phyloP scores from a whole-genome alignment of 2,888 invertebrate genomes.

The Tachina fera region DNA sequence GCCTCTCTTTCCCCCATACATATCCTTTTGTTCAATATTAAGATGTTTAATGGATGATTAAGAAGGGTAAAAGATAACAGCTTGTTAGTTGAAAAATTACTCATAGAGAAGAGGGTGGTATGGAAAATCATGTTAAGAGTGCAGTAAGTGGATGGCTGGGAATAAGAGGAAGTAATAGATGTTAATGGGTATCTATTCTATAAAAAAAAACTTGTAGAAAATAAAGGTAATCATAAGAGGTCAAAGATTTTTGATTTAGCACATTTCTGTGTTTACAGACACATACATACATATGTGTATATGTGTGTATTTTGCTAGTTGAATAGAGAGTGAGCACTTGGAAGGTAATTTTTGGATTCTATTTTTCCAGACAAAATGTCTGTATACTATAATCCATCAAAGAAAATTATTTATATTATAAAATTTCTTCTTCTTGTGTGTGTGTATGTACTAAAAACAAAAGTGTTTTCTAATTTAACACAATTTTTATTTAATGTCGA shows the following conservation, averaged over 20 bases:
- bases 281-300: background rate
- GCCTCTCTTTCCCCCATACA: background rate
- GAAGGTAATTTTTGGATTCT: background rate
- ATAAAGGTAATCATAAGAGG: conserved; percentile 64
- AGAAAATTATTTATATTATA: background rate
- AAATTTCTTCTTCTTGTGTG: background rate
- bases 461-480: conserved; percentile 49
- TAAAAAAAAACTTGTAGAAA: background rate
- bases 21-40: conserved; percentile 60
- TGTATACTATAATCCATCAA: conserved; percentile 27
- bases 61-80: conserved; percentile 60
- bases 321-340: background rate
- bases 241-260: conserved; percentile 50
- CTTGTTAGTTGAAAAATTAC: conserved; percentile 23
- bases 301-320: background rate
- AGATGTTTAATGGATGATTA: conserved; percentile 71
- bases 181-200: conserved; percentile 12
- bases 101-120: background rate
- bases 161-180: background rate
- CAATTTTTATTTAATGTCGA: conserved; percentile 46
- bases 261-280: background rate
- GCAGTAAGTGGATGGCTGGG: background rate
- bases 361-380: conserved; percentile 55
- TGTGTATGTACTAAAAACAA: conserved; percentile 2
- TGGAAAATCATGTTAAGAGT: background rate